Base-by-base conservation (phyloP, 2,113 vertebrate species). In the Dicentrarchus labrax region DNA sequence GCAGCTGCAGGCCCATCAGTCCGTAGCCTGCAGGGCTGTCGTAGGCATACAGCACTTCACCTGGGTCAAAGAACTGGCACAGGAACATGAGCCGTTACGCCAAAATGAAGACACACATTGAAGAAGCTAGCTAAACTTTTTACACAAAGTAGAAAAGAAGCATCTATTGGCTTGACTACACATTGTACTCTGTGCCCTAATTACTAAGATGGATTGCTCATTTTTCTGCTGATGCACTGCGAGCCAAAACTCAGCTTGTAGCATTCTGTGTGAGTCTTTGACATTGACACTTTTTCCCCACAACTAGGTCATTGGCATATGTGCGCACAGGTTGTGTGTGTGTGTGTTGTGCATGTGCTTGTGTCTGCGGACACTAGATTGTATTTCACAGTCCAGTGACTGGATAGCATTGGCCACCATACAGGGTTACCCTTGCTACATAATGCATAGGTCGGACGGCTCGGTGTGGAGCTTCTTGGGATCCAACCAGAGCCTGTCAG, bases 11-110 rank as follows among this genome's bases (percentile, higher is more conserved):
- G 17, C 95, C 94, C 85, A 98, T 97, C 86, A 98, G 95, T 19
- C 97, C 97, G 0, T 98, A 98, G 47, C 97, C 97, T 0, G 97
- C 97, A 0, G 97, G 97, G 47, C 97, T 98, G 93, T 98, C 97
- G 11, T 97, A 98, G 0, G 96, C 96, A 62, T 98, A 98, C 47
- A 98, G 94, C 76, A 98, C 97, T 91, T 97, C 96, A 15, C 97
- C 97, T 5, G 97, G 97, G 89, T 98, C 97, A 62, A 98, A 98
- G 89, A 97, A 98, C 97, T 98, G 94, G 50, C 38, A 84, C 78
- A 59, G 59, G 77, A 30, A 89, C 72, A 89, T 4, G 10, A 60
- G 13, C 16, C 3, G 70, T 67, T 66, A 82, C 1, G 24, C n/a
- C 59, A 78, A 64, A 69, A 69, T 41, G 7, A 51, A 64, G 59